Conservation (phyloP, 2,888 invertebrate genomes). For the Cremastobaeus sp. region DNA sequence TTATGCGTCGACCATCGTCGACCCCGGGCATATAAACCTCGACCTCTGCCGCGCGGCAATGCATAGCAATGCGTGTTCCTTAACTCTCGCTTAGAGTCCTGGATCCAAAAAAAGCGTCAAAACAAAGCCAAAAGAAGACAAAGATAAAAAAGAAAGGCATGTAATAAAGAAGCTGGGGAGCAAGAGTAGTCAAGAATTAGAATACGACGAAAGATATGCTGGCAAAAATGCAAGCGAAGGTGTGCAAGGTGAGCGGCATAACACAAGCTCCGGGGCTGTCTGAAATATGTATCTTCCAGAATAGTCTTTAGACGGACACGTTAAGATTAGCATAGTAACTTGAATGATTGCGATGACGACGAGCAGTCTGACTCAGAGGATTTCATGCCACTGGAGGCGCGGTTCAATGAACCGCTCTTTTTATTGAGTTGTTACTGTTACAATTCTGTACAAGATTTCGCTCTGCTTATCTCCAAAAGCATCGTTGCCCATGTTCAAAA, state of each 20-base stretch:
- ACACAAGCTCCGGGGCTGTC: conserved; percentile 21
- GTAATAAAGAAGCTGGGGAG: conserved; percentile 40
- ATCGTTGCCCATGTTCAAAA: too few relatives aligned
- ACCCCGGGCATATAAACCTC: conserved; percentile 66
- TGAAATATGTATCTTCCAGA: conserved; percentile 57
- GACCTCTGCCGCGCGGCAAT: conserved; percentile 67
- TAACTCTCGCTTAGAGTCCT: conserved; percentile 31
- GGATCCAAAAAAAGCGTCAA: conserved; percentile 29
- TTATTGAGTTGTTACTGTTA: conserved; percentile 14
- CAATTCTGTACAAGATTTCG: conserved; percentile 29
- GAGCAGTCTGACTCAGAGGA: conserved; percentile 54
- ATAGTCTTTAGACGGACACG: conserved; percentile 32
- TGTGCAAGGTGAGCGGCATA: conserved; percentile 28
- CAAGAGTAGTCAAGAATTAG: conserved; percentile 41
- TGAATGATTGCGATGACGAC: conserved; percentile 43
- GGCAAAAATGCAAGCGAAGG: conserved; percentile 26
- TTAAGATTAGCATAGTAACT: conserved; percentile 59
- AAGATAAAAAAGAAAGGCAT: conserved; percentile 5
- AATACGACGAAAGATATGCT: conserved; percentile 25
- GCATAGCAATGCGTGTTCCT: conserved; percentile 72
- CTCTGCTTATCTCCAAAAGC: conserved; percentile 28
- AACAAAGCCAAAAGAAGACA: conserved; percentile 26
- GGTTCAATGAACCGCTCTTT: conserved; percentile 64
- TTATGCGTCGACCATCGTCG: conserved; percentile 74
- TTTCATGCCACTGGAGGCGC: conserved; percentile 54